Conservation (phyloP, 1,140 invertebrate species). For the Drosophila micromelanica region DNA sequence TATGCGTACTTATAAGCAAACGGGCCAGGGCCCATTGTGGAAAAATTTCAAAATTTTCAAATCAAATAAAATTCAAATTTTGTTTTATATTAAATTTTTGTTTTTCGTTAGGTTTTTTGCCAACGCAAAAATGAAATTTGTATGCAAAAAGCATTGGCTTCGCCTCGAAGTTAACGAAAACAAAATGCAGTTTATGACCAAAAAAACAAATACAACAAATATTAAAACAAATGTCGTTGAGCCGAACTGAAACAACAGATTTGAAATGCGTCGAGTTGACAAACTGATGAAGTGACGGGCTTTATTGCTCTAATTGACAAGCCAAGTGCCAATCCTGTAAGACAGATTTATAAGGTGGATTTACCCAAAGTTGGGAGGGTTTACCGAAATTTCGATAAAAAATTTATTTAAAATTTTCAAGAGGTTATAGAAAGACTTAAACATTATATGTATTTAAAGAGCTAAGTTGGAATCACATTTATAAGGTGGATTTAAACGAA, state of each 20-base stretch:
- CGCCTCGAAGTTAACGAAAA: conserved; percentile 7
- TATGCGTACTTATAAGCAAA: conserved; percentile 18
- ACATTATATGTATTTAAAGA: too few species aligned
- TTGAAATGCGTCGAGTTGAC: conserved; percentile 29
- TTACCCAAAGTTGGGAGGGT: conserved; percentile 1
- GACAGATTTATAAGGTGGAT: conserved; percentile 6
- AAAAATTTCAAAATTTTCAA: conserved; percentile 31
- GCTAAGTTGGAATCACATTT: too few species aligned
- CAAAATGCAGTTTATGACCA: conserved; percentile 36
- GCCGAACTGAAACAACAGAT: conserved; percentile 6
- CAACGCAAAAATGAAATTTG: conserved; percentile 29
- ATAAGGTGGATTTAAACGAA: not conserved
- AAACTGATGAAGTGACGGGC: conserved; percentile 35
- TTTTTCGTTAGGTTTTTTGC: conserved; percentile 9
- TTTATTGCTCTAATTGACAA: conserved; percentile 69
- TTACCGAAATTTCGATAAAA: not conserved
- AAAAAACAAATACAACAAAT: conserved; percentile 9
- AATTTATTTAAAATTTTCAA: too few species aligned
- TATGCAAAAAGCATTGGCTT: conserved; percentile 25
- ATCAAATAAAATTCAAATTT: conserved; percentile 31
- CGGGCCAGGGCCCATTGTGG: conserved; percentile 27
- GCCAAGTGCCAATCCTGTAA: conserved; percentile 34
- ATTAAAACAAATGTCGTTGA: conserved; percentile 28
- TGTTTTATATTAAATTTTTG: not conserved
- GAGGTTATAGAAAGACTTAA: too few species aligned